Evolutionary conservation across 2,888 invertebrate species (phyloP).

Genomic region (Fragum sueziense): DNA sequence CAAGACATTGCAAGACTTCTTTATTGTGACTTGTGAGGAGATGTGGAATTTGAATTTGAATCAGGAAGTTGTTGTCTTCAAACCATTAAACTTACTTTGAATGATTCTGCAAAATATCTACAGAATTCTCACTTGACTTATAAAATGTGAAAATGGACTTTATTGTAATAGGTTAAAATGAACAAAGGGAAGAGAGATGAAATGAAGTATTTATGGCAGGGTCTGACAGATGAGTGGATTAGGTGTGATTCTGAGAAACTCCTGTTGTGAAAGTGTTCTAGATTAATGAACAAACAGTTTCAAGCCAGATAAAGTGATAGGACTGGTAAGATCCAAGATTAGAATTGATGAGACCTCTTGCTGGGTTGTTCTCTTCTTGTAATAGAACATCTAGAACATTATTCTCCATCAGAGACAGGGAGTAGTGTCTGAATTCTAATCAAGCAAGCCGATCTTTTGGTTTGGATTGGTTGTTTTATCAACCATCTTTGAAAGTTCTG

Average conservation of each 20-base stretch:
- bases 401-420: neutral
- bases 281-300: conserved; percentile 20
- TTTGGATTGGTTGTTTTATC: conserved; percentile 3
- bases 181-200: neutral
- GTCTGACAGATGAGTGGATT: conserved; percentile 3
- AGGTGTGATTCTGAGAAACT: conserved; percentile 17
- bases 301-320: conserved; percentile 21
- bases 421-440: conserved; percentile 14
- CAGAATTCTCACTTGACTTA: too few species aligned
- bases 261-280: conserved; percentile 16
- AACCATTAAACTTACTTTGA: neutral
- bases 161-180: too few species aligned
- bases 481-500: conserved; percentile 5
- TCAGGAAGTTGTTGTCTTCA: too few species aligned
- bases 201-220: neutral
- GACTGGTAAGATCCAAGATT: neutral
- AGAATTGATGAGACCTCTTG: conserved; percentile 18
- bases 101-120: neutral
- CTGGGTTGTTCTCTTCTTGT: conserved; percentile 2
- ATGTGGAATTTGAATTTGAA: too few species aligned
- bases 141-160: too few species aligned
- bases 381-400: conserved; percentile 11
- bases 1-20: too few species aligned
- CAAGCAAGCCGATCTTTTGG: conserved; percentile 13
- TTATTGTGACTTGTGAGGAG: too few species aligned